A percentile compares a stretch with the other conserved stretches of the same genome.
Evolutionary conservation across 2,888 invertebrate species (phyloP).

Genomic region (Oscheius onirici): DNA sequence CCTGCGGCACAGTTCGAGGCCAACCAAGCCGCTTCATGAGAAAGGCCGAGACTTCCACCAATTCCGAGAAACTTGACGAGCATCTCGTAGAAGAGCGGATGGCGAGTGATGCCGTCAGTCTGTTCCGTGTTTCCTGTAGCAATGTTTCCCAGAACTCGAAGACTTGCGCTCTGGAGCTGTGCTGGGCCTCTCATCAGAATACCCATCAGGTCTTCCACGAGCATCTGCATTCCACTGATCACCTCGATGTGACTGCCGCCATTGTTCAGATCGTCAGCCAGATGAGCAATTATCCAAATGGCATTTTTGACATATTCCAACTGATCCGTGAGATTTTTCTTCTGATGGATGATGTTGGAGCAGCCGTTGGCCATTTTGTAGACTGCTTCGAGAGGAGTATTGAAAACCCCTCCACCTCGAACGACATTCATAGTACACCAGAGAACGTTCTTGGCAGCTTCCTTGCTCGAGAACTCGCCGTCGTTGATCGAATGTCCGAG

Average conservation of each 20-base stretch:
- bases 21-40: slow-evolving; percentile 49
- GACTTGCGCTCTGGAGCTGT: slow-evolving; percentile 20
- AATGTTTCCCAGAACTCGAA: slow-evolving; percentile 52
- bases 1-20: slow-evolving; percentile 47
- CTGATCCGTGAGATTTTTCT: background rate
- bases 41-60: background rate
- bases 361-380: background rate
- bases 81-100: slow-evolving; percentile 32
- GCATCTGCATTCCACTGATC: background rate
- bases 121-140: slow-evolving; percentile 47
- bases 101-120: slow-evolving; percentile 34
- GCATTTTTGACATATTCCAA: slow-evolving; percentile 6
- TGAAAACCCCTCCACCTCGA: slow-evolving; percentile 36
- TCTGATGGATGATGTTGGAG: background rate
- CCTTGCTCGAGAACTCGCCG: slow-evolving; percentile 23
- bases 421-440: slow-evolving; percentile 49
- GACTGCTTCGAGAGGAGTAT: slow-evolving; percentile 1
- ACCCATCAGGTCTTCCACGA: background rate
- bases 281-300: slow-evolving; percentile 43
- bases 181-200: slow-evolving; percentile 7
- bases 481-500: slow-evolving; percentile 28
- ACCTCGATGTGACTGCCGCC: slow-evolving; percentile 1
- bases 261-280: slow-evolving; percentile 42
- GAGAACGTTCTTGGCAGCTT: slow-evolving; percentile 18
- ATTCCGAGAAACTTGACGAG: slow-evolving; percentile 22